phyloP scores from a whole-genome alignment of 2,113 vertebrate species.

The Pachyramphus minor region DNA sequence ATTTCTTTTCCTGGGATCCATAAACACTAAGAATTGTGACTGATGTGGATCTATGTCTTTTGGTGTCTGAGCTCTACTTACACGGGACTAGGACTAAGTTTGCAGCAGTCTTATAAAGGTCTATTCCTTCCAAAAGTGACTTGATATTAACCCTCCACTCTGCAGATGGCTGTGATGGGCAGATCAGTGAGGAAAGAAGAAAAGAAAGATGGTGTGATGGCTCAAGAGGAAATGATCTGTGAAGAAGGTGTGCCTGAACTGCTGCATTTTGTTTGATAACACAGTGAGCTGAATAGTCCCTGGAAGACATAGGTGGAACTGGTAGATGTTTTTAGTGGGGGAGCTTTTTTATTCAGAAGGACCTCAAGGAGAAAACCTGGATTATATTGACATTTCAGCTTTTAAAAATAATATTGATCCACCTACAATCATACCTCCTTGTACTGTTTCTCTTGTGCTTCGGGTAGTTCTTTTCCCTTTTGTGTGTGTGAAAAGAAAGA shows the following conservation, averaged over 20 bases:
- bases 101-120: neutral
- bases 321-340: neutral
- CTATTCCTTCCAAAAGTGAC: neutral
- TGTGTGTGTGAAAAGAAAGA: neutral
- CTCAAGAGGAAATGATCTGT: neutral
- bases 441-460: neutral
- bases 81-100: neutral
- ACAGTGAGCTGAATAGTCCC: neutral
- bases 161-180: neutral
- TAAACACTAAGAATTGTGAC: neutral
- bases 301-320: accelerated
- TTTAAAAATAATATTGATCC: neutral
- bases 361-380: neutral
- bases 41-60: neutral
- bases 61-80: neutral
- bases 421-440: neutral
- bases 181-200: neutral
- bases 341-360: neutral
- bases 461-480: neutral
- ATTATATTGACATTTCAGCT: neutral
- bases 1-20: neutral
- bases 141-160: neutral
- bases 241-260: neutral
- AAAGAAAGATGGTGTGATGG: neutral
- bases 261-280: neutral